These are phyloP conservation scores for Ormyrus thymus DNA, from an alignment of 2,888 invertebrate species.

Conservation along the genomic window DNA sequence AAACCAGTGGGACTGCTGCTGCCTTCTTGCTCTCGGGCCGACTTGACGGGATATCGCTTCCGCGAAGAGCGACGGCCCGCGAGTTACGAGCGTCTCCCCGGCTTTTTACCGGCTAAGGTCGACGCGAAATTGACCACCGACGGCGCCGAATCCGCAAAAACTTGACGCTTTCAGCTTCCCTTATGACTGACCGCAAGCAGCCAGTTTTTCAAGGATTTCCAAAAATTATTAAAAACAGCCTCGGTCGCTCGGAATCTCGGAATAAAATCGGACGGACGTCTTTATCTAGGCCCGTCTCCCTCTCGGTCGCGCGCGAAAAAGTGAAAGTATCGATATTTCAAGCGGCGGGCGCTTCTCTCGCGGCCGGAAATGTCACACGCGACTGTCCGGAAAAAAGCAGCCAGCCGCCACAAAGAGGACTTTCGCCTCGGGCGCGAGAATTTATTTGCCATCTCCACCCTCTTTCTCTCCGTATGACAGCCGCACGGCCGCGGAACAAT, in stretches of 20 bases:
- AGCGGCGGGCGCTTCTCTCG: neutral
- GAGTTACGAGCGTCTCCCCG: slow-evolving; percentile 5
- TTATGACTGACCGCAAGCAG: too few species aligned
- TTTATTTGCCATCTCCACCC: slow-evolving; percentile 47
- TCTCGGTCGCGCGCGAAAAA: slow-evolving; percentile 21
- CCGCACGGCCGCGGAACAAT: neutral
- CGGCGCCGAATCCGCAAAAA: neutral
- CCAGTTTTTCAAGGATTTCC: too few species aligned
- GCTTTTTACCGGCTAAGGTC: neutral
- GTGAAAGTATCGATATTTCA: slow-evolving; percentile 48
- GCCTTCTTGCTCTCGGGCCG: neutral
- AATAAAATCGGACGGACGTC: neutral
- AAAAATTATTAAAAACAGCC: too few species aligned
- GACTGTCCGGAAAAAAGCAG: neutral
- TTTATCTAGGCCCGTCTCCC: slow-evolving; percentile 1
- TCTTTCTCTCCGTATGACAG: slow-evolving; percentile 2
- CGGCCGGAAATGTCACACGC: slow-evolving; percentile 25
- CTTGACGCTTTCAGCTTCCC: too few species aligned
- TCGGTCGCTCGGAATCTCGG: neutral
- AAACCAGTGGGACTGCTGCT: slow-evolving; percentile 21
- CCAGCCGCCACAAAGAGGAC: slow-evolving; percentile 20
- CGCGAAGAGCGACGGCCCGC: neutral
- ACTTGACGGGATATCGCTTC: neutral
- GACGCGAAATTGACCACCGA: neutral
- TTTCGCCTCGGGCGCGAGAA: slow-evolving; percentile 32